Conservation (phyloP, 1,140 invertebrate species). For the Drosophila parabipectinata region DNA sequence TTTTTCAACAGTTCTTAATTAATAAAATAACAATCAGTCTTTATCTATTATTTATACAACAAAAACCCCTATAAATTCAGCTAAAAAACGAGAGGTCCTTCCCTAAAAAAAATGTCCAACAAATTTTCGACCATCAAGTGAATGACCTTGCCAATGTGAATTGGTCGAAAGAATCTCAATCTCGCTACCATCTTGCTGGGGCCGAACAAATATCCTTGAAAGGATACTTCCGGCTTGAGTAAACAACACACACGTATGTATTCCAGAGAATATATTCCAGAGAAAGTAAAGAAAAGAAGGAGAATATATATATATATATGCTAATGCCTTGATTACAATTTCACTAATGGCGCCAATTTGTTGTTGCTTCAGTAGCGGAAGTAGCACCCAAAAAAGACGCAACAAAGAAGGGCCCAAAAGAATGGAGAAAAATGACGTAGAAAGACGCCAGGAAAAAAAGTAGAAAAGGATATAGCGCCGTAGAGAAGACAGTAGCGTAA, state of each 20-base stretch:
- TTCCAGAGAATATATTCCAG: not conserved
- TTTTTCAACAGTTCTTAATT: too few relatives aligned
- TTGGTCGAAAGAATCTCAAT: slow-evolving; percentile 4
- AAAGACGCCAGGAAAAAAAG: slow-evolving; percentile 7
- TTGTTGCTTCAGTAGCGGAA: slow-evolving; percentile 53
- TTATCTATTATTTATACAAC: too few relatives aligned
- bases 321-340: slow-evolving; percentile 73
- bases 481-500: slow-evolving; percentile 19
- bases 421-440: slow-evolving; percentile 8
- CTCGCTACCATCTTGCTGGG: slow-evolving; percentile 10
- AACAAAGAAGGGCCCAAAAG: slow-evolving; percentile 33
- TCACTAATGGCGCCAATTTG: slow-evolving; percentile 73
- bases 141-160: slow-evolving; percentile 37
- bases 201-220: slow-evolving; percentile 9
- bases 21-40: too few relatives aligned
- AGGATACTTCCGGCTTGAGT: slow-evolving; percentile 14
- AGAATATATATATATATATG: slow-evolving; percentile 23
- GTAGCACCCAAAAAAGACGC: slow-evolving; percentile 42
- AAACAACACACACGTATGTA: slow-evolving; percentile 5
- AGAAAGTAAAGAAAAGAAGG: not conserved
- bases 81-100: not conserved
- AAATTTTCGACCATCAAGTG: slow-evolving; percentile 11
- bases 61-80: not conserved
- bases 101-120: not conserved
- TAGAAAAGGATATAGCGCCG: not conserved